Conservation (phyloP, 2,888 invertebrate genomes). For the Melikaiella ostensackeni region DNA sequence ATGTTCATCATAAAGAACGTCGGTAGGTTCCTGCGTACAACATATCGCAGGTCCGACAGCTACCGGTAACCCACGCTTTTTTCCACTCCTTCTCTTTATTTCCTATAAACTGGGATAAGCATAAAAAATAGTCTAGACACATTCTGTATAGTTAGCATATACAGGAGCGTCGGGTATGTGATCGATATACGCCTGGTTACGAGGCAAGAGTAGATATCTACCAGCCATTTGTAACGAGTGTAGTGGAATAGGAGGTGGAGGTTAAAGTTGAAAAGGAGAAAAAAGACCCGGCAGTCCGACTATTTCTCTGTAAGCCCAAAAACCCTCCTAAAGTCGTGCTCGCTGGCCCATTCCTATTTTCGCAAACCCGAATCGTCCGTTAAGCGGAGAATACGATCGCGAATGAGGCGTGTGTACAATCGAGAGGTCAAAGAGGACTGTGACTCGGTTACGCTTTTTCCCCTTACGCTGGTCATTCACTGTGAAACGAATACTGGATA, state of each 20-base stretch:
- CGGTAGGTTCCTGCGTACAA: neutral
- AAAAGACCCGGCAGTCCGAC: neutral
- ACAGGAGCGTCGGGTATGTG: slow-evolving; percentile 53
- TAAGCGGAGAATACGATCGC: neutral
- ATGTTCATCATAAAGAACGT: neutral
- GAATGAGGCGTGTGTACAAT: neutral
- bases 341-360: neutral
- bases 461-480: neutral
- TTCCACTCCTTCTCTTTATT: slow-evolving; percentile 54
- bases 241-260: slow-evolving; percentile 39
- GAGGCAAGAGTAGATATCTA: slow-evolving; percentile 44
- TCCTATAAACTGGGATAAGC: slow-evolving; percentile 66
- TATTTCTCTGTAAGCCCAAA: slow-evolving; percentile 9
- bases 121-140: slow-evolving; percentile 70
- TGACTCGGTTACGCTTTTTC: neutral
- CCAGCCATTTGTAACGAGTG: slow-evolving; percentile 42
- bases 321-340: neutral
- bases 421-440: neutral
- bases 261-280: slow-evolving; percentile 26
- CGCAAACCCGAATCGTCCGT: neutral
- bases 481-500: neutral
- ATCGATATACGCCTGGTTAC: slow-evolving; percentile 58
- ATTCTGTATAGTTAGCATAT: slow-evolving; percentile 65
- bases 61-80: slow-evolving; percentile 6
- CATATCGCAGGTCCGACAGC: neutral